Evolutionary conservation across 2,888 invertebrate genomes (phyloP).

Genomic region (Harmothoe impar): DNA sequence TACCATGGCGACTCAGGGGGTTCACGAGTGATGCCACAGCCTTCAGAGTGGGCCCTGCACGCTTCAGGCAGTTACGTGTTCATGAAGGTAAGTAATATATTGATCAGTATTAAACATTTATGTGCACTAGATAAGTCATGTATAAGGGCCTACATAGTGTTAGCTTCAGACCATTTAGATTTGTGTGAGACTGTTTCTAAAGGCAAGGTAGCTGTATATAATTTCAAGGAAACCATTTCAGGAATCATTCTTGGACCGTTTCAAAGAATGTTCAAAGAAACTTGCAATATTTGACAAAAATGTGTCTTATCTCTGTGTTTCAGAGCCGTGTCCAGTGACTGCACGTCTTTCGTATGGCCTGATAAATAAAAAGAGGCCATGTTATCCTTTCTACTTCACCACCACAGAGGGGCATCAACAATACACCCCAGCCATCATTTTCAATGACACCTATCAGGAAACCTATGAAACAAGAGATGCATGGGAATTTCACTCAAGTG

Average conservation of each 20-base stretch:
- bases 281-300: no score
- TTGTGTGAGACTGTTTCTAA: no score
- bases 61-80: constrained; percentile 46
- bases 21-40: constrained; percentile 25
- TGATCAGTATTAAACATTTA: no score
- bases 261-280: no score
- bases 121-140: no score
- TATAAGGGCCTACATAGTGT: no score
- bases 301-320: neutral
- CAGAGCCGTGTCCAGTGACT: neutral
- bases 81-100: constrained; percentile 2
- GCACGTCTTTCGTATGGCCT: no score
- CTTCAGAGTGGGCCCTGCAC: constrained; percentile 36
- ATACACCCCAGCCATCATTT: neutral
- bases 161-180: no score
- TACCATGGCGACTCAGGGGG: constrained; percentile 45
- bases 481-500: constrained; percentile 15
- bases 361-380: neutral
- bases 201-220: no score
- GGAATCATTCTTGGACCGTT: no score
- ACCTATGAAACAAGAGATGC: constrained; percentile 12
- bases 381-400: neutral
- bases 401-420: neutral
- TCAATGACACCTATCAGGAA: constrained; percentile 26
- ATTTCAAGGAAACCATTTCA: no score